These are phyloP conservation scores for Phaetusa simplex DNA, from an alignment of 2,113 vertebrate species.

Conservation along the genomic window DNA sequence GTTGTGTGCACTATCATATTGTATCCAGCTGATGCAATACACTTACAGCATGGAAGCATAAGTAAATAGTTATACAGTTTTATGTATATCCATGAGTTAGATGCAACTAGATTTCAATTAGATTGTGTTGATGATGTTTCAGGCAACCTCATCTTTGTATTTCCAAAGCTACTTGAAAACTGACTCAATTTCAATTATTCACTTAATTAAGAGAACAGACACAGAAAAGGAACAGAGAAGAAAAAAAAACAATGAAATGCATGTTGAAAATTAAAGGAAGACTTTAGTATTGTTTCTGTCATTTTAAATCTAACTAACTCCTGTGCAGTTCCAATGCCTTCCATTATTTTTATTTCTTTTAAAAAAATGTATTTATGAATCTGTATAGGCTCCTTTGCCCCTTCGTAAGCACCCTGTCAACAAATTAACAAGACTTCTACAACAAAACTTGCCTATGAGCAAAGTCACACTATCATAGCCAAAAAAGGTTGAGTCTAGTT, in stretches of 20 bases:
- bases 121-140: background rate
- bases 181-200: background rate
- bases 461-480: background rate
- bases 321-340: background rate
- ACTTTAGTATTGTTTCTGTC: background rate
- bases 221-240: background rate
- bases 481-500: background rate
- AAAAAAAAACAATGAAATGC: background rate
- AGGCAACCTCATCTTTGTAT: background rate
- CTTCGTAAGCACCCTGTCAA: background rate
- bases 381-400: background rate
- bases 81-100: background rate
- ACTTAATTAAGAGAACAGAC: background rate
- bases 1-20: background rate
- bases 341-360: background rate
- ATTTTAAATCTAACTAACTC: background rate
- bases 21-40: background rate
- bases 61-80: background rate
- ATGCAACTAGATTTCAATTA: background rate
- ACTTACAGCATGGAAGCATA: background rate
- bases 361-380: background rate
- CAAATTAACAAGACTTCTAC: background rate
- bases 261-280: background rate
- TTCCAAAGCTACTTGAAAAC: background rate
- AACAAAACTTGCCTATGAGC: background rate